Percentiles rank a stretch among this genome's conserved stretches.
phyloP scores from a whole-genome alignment of 1,140 invertebrate genomes.

The Bombus cullumanus region DNA sequence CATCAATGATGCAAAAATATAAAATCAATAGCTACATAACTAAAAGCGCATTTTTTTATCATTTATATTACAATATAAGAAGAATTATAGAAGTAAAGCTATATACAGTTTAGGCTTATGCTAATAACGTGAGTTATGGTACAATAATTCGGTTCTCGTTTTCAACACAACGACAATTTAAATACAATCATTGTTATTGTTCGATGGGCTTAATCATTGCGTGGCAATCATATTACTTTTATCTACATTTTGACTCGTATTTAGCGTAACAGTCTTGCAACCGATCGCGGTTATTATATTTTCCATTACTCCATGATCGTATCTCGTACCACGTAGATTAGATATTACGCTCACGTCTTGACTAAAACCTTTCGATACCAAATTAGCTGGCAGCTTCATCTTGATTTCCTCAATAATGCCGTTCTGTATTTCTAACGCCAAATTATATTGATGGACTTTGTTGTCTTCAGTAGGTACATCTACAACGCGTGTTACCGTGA shows the following conservation, averaged over 20 bases:
- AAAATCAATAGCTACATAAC: background rate
- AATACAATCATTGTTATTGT: slow-evolving; percentile 38
- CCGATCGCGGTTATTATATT: slow-evolving; percentile 76
- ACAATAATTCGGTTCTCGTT: slow-evolving; percentile 6
- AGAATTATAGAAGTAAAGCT: background rate
- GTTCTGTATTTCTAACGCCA: slow-evolving; percentile 73
- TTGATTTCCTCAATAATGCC: slow-evolving; percentile 78
- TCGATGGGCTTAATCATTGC: slow-evolving; percentile 60
- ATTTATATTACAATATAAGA: slow-evolving; percentile 26
- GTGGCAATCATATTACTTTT: slow-evolving; percentile 74
- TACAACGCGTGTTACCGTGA: slow-evolving; percentile 84
- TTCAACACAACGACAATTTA: slow-evolving; percentile 40
- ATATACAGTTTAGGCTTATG: background rate
- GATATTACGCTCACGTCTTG: slow-evolving; percentile 78
- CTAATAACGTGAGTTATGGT: background rate
- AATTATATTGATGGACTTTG: slow-evolving; percentile 67
- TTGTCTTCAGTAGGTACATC: slow-evolving; percentile 64
- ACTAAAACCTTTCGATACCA: slow-evolving; percentile 58
- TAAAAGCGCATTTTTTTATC: background rate
- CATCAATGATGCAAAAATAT: slow-evolving; percentile 18
- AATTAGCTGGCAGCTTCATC: slow-evolving; percentile 74
- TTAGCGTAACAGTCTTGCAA: slow-evolving; percentile 71
- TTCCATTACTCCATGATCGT: slow-evolving; percentile 74
- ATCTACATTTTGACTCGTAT: slow-evolving; percentile 64
- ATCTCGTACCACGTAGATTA: slow-evolving; percentile 75